Evolutionary conservation across 2,113 vertebrate species (phyloP), one percentile per base, ranked within the genome.

Genomic region (Polypterus senegalus): DNA sequence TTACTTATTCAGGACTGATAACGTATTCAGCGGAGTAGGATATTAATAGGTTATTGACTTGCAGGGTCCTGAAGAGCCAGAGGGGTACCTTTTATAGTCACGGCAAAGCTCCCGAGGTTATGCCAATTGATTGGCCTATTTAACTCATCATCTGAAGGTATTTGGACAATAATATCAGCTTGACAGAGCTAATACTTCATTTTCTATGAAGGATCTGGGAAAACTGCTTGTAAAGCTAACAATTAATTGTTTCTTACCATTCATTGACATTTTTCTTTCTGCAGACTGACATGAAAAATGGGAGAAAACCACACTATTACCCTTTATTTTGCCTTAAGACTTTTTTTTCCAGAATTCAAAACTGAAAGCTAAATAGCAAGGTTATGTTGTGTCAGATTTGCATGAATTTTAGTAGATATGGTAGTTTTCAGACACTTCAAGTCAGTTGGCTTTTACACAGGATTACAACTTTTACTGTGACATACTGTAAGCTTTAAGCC

Each of bases 11-110:
- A 10, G 10, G 51, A 8, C 10, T 52, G 51, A 52, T 10, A 52
- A 52, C 51, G 7, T 52, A 52, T 52, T 52, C 51, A 69, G 73
- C 77, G 83, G 79, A 80, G 79, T 83, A 77, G 82, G 79, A 85
- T 86, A 86, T 84, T 88, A 88, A 88, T 88, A 87, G 82, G 82
- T 83, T 88, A 89, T 88, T 87, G 86, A 89, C 81, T 86, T 86
- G 73, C 80, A 80, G 76, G 79, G 79, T 83, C 79, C 80, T 83
- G 82, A 83, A 82, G 75, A 84, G 78, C 77, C 81, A 83, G 81
- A 79, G 73, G 78, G 77, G 86, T 77, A 83, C 84, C 74, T 73
- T 65, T 74, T 74, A 74, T 72, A 82, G 79, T 70, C 76, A 67
- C 75, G 78, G 77, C 74, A 84, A 82, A 81, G 76, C 82, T 82